phyloP scores from a whole-genome alignment of 2,797 vertebrate genomes.

The Hipposideros larvatus region DNA sequence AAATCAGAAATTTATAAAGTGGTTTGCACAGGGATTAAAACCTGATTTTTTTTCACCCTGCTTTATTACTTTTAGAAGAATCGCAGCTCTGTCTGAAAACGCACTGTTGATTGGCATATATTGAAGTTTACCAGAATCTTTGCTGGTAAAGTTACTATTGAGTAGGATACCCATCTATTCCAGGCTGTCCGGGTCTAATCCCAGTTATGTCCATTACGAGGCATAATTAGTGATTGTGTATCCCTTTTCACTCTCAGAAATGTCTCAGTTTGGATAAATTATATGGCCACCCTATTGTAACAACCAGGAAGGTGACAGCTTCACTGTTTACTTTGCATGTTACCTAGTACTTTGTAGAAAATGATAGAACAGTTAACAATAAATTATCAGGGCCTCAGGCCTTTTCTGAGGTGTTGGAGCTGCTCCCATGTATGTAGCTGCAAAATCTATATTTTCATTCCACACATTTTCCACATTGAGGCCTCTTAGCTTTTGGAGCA shows the following conservation, averaged over 20 bases:
- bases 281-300: background rate
- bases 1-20: constrained; percentile 2
- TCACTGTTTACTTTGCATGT: background rate
- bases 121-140: constrained; percentile 42
- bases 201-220: background rate
- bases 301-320: background rate
- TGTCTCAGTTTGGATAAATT: background rate
- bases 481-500: constrained; percentile 12
- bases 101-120: background rate
- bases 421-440: background rate
- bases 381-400: background rate
- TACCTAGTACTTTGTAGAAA: background rate
- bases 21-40: background rate
- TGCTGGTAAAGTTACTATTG: background rate
- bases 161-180: background rate
- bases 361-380: background rate
- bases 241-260: constrained; percentile 30
- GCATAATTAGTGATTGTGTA: background rate
- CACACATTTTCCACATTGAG: constrained; percentile 7
- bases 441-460: background rate
- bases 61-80: constrained; percentile 53
- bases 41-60: background rate
- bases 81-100: background rate
- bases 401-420: background rate
- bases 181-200: background rate